Evolutionary conservation across 2,888 invertebrate species (phyloP), one percentile per base, ranked within the genome.

Genomic region (Drosophila colorata): DNA sequence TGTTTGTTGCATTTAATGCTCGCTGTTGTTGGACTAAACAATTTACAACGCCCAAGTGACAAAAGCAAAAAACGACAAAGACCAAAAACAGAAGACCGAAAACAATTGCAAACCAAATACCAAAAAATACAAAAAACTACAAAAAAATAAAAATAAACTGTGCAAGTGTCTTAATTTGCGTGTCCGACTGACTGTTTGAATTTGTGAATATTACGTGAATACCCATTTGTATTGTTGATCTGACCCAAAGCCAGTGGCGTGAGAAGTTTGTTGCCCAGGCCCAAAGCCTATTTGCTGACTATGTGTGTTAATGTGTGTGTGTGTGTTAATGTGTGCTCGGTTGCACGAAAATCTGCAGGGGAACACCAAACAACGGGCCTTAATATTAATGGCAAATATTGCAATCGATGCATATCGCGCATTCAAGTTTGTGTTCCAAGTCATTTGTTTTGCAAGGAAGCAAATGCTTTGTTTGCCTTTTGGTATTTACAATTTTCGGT

Each of bases 91-190:
- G n/a, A 14, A n/a, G 4, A 4, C 28, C n/a, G 3, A 18, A 67
- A 72, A 73, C 52, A 73, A 55, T 49, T 44, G 35, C 40, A 58
- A 68, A 8, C 18, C 16, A 57, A 57, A 46, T 38, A 20, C 4
- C 7, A 55, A 61, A 38, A 28, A n/a, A 28, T 23, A 20, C 3
- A 37, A 28, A 43, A 13, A 18, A 31, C 20, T 0, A 25, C 28
- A 69, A 56, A 35, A 31, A 20, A 40, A 48, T 14, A 20, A 63
- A 41, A 44, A 40, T 46, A 49, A 52, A 64, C 60, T 72, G 76
- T 72, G 56, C 46, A 65, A 74, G 73, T 80, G 71, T 74, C 64
- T 81, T 66, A 85, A 85, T 85, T 84, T 81, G 71, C 86, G 79
- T 76, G 86, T 56, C 51, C 44, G 41, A 57, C 56, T 44, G 52